phyloP scores from a whole-genome alignment of 2,797 vertebrate genomes.

The Hippoglossus hippoglossus region DNA sequence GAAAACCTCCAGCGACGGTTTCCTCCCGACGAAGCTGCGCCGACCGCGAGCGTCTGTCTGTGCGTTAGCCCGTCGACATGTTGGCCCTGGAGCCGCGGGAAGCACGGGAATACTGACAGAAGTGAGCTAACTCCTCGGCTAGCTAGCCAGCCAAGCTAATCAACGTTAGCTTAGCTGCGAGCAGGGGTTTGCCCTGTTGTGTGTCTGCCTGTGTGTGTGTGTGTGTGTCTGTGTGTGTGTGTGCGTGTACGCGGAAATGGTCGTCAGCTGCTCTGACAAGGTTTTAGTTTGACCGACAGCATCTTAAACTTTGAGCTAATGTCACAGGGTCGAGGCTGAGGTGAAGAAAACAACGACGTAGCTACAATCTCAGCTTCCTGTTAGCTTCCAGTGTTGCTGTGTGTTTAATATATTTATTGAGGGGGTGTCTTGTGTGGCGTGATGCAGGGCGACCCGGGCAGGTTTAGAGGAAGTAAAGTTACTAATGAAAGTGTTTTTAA shows the following conservation, averaged over 20 bases:
- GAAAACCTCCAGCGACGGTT: slow-evolving; percentile 37
- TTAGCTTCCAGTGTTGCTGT: slow-evolving; percentile 19
- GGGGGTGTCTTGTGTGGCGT: background rate
- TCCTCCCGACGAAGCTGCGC: slow-evolving; percentile 20
- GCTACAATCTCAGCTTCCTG: slow-evolving; percentile 1
- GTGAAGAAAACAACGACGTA: background rate
- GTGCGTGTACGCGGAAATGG: slow-evolving; percentile 56
- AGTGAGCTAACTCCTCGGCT: slow-evolving; percentile 70
- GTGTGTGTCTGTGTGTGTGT: too few relatives aligned
- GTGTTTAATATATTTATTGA: too few relatives aligned
- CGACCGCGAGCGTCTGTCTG: too few relatives aligned
- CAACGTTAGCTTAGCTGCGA: slow-evolving; percentile 54
- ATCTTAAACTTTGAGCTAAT: background rate
- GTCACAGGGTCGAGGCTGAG: background rate
- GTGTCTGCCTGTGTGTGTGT: too few relatives aligned
- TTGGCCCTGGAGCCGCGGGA: slow-evolving; percentile 8
- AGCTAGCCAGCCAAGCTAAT: slow-evolving; percentile 64
- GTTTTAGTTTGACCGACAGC: slow-evolving; percentile 24
- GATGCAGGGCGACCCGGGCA: background rate
- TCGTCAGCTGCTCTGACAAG: slow-evolving; percentile 14
- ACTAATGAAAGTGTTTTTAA: background rate
- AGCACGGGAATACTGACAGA: slow-evolving; percentile 25
- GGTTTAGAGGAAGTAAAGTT: background rate
- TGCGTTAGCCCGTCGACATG: background rate
- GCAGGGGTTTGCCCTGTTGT: slow-evolving; percentile 34